These are phyloP conservation scores for Drosophila percnosoma DNA, from an alignment of 2,888 invertebrate genomes.

Conservation along the genomic window DNA sequence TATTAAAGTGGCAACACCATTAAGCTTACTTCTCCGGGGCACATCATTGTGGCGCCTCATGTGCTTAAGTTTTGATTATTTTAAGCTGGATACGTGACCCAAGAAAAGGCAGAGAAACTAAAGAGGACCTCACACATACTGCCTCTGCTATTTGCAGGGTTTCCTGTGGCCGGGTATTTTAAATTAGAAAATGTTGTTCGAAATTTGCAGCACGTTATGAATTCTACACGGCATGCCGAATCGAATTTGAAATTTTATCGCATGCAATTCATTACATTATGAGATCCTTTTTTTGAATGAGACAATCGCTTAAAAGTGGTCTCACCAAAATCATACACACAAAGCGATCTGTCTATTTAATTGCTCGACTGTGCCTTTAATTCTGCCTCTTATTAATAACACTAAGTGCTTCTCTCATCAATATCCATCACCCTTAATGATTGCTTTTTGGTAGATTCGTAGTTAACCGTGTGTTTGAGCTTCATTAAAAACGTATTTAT, in stretches of 20 bases:
- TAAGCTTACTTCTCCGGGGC: slow-evolving; percentile 6
- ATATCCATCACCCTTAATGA: slow-evolving; percentile 30
- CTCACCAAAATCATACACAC: neutral
- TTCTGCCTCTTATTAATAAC: slow-evolving; percentile 39
- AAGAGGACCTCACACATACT: neutral
- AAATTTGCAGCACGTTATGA: slow-evolving; percentile 38
- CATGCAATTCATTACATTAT: slow-evolving; percentile 45
- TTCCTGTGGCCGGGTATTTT: slow-evolving; percentile 13
- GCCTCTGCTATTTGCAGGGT: neutral
- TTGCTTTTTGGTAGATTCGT: slow-evolving; percentile 39
- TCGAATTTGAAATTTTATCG: slow-evolving; percentile 69
- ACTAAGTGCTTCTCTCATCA: slow-evolving; percentile 58
- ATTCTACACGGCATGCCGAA: slow-evolving; percentile 53
- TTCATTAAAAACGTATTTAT: slow-evolving; percentile 60
- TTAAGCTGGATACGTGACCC: slow-evolving; percentile 28
- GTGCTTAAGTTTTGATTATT: slow-evolving; percentile 36
- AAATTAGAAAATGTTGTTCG: slow-evolving; percentile 40
- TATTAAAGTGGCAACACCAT: slow-evolving; percentile 8
- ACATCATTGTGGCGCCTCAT: slow-evolving; percentile 20
- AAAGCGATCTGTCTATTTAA: neutral
- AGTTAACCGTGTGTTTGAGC: slow-evolving; percentile 27
- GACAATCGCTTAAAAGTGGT: neutral
- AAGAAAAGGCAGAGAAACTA: neutral
- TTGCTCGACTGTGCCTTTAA: neutral
- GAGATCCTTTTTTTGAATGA: neutral